Percentiles rank a stretch among this genome's conserved stretches.
phyloP scores from a whole-genome alignment of 2,888 invertebrate species.

The Loripinus fragilis region DNA sequence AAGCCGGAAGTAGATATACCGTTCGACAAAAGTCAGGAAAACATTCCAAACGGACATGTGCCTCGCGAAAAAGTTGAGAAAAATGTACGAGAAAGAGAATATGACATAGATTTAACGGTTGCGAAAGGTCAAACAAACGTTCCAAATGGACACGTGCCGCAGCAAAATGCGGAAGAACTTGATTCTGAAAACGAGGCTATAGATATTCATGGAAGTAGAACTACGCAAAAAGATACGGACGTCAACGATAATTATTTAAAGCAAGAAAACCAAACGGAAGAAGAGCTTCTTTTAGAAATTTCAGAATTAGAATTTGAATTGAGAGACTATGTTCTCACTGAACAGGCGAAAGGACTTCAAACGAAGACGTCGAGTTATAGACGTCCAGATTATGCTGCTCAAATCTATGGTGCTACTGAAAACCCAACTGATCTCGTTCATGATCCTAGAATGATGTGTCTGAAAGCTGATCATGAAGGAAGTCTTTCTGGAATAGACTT shows the following conservation, averaged over 20 bases:
- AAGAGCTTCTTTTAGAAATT: neutral
- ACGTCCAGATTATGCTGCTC: neutral
- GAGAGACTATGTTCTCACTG: neutral
- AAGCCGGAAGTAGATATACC: neutral
- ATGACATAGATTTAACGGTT: neutral
- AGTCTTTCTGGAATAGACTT: conserved; percentile 11
- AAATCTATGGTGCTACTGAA: neutral
- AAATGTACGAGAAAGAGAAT: too few relatives aligned
- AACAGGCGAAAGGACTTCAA: conserved; percentile 4
- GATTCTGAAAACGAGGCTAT: neutral
- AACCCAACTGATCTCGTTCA: neutral
- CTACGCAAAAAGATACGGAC: neutral
- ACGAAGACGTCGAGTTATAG: neutral
- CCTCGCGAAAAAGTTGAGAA: neutral
- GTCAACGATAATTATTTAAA: conserved; percentile 3
- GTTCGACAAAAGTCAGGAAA: neutral
- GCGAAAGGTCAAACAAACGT: neutral
- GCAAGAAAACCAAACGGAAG: neutral
- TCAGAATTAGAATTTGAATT: neutral
- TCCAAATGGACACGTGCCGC: neutral
- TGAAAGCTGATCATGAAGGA: conserved; percentile 7
- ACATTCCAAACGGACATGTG: neutral
- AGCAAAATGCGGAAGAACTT: neutral
- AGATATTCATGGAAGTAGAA: neutral
- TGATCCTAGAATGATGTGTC: neutral